Percentiles rank a stretch among this genome's conserved stretches.
These are phyloP conservation scores for Emydocephalus ijimae DNA, from an alignment of 2,113 vertebrate species.

Conservation along the genomic window DNA sequence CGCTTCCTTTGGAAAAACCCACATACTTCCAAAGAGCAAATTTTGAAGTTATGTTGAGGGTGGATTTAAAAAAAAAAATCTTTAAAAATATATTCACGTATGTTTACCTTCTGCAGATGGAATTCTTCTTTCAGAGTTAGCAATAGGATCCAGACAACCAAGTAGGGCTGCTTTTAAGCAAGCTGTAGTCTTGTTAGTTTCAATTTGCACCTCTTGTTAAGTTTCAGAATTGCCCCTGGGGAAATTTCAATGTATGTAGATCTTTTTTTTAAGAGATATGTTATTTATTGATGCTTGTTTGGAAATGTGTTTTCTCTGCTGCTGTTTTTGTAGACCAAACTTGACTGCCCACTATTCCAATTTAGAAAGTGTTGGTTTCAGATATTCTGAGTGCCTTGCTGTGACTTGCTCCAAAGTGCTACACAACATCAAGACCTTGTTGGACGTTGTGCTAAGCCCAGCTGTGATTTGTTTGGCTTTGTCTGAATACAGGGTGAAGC, in stretches of 20 bases:
- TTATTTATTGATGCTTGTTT: background rate
- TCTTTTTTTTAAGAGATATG: background rate
- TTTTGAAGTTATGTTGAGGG: background rate
- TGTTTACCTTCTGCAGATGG: background rate
- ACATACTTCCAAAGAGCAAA: background rate
- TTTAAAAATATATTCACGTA: background rate
- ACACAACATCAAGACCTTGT: background rate
- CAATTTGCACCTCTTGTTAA: background rate
- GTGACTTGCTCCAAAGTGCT: background rate
- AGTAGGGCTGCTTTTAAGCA: background rate
- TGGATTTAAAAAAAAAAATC: background rate
- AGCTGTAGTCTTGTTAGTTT: background rate
- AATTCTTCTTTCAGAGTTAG: background rate
- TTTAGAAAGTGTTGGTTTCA: background rate
- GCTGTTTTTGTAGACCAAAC: background rate
- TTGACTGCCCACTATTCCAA: background rate
- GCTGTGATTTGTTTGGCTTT: background rate
- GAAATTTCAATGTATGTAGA: background rate
- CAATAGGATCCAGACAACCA: too few relatives aligned
- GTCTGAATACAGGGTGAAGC: background rate
- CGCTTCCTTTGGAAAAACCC: background rate
- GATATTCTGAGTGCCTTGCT: too few relatives aligned
- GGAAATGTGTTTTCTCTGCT: background rate
- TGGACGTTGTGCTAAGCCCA: background rate
- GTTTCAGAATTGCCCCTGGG: too few relatives aligned